Conservation (phyloP, 1,140 invertebrate genomes). For the Lasioglossum baleicum region DNA sequence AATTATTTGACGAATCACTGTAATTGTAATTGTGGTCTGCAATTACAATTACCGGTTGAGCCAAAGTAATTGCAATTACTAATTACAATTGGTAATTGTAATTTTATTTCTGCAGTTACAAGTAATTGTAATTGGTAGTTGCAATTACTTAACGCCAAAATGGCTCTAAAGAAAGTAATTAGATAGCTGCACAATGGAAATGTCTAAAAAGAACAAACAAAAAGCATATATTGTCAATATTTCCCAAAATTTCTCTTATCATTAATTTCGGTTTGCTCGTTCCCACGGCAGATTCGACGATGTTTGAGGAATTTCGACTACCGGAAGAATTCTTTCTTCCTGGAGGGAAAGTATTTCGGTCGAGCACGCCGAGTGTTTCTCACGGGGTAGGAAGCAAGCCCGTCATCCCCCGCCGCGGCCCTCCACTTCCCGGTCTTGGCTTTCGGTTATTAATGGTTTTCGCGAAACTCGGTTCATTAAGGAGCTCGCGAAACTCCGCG, state of each 20-base stretch:
- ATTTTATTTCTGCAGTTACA: too few species aligned
- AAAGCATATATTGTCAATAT: too few species aligned
- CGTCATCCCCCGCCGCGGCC: constrained; percentile 10
- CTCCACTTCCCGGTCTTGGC: constrained; percentile 50
- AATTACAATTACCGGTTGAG: too few species aligned
- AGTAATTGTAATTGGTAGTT: too few species aligned
- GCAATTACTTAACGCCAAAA: too few species aligned
- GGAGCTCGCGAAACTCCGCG: constrained; percentile 70
- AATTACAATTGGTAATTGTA: too few species aligned
- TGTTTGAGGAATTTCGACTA: not conserved
- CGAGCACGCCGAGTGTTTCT: constrained; percentile 7
- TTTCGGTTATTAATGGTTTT: constrained; percentile 77
- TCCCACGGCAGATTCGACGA: not conserved
- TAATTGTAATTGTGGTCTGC: too few species aligned
- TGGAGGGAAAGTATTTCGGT: constrained; percentile 15
- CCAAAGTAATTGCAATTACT: too few species aligned
- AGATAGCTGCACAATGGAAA: too few species aligned
- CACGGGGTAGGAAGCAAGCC: constrained; percentile 29
- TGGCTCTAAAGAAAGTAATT: too few species aligned
- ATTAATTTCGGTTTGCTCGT: constrained; percentile 4
- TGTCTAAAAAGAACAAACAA: too few species aligned
- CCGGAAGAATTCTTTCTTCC: not conserved
- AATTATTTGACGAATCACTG: too few species aligned
- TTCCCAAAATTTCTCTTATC: not conserved
- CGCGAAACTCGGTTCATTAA: constrained; percentile 74